A percentile compares a stretch with the other conserved stretches of the same genome.
Evolutionary conservation across 2,113 vertebrate species (phyloP).

Genomic region (Camelus dromedarius): DNA sequence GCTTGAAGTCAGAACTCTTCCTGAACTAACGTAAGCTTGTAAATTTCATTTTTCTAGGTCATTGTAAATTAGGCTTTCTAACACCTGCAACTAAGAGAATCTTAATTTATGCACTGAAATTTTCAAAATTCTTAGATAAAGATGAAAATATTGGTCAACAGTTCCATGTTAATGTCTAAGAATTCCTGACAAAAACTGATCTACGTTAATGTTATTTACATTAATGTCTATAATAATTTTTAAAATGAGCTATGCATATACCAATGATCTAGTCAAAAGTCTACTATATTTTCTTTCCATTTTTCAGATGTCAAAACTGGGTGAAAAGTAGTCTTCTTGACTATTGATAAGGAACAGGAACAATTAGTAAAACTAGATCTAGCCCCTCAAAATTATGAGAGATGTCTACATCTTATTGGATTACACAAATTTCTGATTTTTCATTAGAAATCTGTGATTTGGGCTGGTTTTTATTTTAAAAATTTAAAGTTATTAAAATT

Average conservation of each 20-base stretch:
- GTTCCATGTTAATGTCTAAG: neutral
- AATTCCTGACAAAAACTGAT: neutral
- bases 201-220: neutral
- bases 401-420: neutral
- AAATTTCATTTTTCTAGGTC: neutral
- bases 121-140: conserved; percentile 1
- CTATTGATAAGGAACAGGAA: neutral
- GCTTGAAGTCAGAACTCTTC: neutral
- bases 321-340: neutral
- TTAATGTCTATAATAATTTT: neutral
- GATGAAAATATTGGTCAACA: neutral
- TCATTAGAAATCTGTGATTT: neutral
- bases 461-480: neutral
- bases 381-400: neutral
- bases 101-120: neutral
- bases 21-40: neutral
- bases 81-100: neutral
- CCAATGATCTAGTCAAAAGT: neutral
- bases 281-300: neutral
- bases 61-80: neutral
- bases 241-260: neutral
- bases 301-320: conserved; percentile 17
- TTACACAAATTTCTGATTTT: neutral
- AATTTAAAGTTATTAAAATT: neutral
- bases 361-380: neutral